Evolutionary conservation across 2,888 invertebrate species (phyloP), one percentile per base, ranked within the genome.

Genomic region (Horisme vitalbata): DNA sequence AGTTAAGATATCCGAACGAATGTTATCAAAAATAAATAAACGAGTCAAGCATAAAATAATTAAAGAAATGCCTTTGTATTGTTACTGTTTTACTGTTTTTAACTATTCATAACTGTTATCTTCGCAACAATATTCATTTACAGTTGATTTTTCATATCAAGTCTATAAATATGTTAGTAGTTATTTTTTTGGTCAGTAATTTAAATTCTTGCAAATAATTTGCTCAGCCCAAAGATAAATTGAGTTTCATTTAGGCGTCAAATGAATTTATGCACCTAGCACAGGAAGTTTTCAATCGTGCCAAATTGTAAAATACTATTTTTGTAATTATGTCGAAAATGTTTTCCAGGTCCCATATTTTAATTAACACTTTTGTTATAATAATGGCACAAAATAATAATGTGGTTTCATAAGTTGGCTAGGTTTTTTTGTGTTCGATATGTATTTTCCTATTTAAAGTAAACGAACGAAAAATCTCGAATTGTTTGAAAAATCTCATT

Each of bases 1-100:
- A 81, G 75, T 59, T 83, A 82, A 77, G 75, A 64, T 79, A 75
- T 72, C 65, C 78, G 79, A 79, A 76, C 78, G 77, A 79, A 77
- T 66, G 49, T 54, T 51, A 39, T 47, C 46, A 44, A 33, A 43
- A 55, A 47, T 52, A 41, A n/a, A 52, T 46, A 50, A 33, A 55
- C 32, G 38, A 50, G 39, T 44, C 37, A 18, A 47, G 32, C 28
- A 30, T 45, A 44, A 46, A 43, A 38, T 34, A 33, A 20, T 33
- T 34, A 39, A 46, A 34, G 33, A 28, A 34, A 45, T 47, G 45
- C 41, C 33, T 37, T 45, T 31, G 14, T 28, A 43, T 48, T 52
- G 44, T 55, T 51, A 34, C 38, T 45, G 9, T 35, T 44, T 45
- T 49, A 53, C 47, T 53, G 52, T 49, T 63, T 58, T 48, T 55